Evolutionary conservation across 2,888 invertebrate genomes (phyloP).

Genomic region (Eupithecia pulchellata): DNA sequence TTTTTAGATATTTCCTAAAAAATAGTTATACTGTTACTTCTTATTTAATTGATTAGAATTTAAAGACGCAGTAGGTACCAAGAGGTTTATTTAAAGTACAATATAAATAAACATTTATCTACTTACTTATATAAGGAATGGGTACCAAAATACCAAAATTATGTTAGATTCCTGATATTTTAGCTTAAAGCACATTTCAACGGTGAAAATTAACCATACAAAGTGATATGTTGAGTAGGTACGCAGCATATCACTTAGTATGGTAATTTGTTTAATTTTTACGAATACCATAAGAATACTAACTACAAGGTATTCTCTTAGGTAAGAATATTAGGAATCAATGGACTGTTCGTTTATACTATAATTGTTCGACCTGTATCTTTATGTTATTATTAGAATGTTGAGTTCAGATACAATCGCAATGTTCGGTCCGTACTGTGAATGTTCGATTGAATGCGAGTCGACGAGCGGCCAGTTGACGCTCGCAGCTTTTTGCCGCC

Average conservation of each 20-base stretch:
- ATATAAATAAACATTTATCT: too few species aligned
- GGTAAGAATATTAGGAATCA: not conserved
- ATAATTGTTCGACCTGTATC: slow-evolving; percentile 15
- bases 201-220: not conserved
- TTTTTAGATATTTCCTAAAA: not conserved
- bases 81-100: too few species aligned
- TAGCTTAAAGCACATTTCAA: not conserved
- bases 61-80: too few species aligned
- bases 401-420: not conserved
- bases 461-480: slow-evolving; percentile 75
- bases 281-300: too few species aligned
- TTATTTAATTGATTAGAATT: not conserved
- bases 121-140: too few species aligned
- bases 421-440: slow-evolving; percentile 56
- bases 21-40: not conserved
- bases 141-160: too few species aligned
- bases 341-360: not conserved
- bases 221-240: not conserved
- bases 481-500: slow-evolving; percentile 77
- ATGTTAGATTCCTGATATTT: not conserved
- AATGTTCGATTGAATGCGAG: slow-evolving; percentile 71
- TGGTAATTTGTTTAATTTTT: too few species aligned
- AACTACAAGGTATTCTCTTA: too few species aligned
- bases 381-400: slow-evolving; percentile 50
- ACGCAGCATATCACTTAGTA: too few species aligned